Evolutionary conservation across 2,888 invertebrate species (phyloP), one percentile per base, ranked within the genome.

Genomic region (Linyphia triangularis): DNA sequence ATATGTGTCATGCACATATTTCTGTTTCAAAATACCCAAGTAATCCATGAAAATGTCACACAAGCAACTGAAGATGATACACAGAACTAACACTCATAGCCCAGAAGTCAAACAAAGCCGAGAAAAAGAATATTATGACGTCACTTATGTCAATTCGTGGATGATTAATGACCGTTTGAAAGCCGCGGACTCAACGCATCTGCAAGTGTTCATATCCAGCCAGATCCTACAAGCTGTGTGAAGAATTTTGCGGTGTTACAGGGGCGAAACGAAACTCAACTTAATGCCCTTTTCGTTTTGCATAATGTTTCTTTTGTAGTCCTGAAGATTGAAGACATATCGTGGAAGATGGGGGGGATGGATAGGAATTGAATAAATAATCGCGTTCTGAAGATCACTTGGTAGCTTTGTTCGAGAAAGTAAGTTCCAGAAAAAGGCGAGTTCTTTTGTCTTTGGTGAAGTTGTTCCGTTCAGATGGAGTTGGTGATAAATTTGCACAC

Each of bases 91-190:
- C 59, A 51, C 6, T n/a, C 57, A 59, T 9, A 19, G 28, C 19
- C 19, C 10, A 33, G 30, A 43, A 63, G 37, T 63, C 78, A 43
- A 51, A 79, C 67, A 67, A 67, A 16, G 19, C 13, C 65, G 28
- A 30, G 22, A 57, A 67, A 30, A 67, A 43, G 43, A 65, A 79
- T 43, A 16, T 16, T 16, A n/a, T 26, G 51, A 51, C 19, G 51
- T 51, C 78, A 79, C 51, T 79, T 67, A 33, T 67, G 57, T 79
- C 78, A 51, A 57, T 67, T 40, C 24, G 43, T 19, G 43, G 78
- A 79, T 79, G 78, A 79, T 79, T 79, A 79, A 79, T 79, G 78
- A 24, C 26, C 28, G 63, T 79, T 79, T 79, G 78, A 79, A 65
- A 51, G 67, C 65, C 24, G n/a, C 43, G 37, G 63, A 77, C 77